Evolutionary conservation across 2,113 vertebrate species (phyloP).

Genomic region (Murina feae): DNA sequence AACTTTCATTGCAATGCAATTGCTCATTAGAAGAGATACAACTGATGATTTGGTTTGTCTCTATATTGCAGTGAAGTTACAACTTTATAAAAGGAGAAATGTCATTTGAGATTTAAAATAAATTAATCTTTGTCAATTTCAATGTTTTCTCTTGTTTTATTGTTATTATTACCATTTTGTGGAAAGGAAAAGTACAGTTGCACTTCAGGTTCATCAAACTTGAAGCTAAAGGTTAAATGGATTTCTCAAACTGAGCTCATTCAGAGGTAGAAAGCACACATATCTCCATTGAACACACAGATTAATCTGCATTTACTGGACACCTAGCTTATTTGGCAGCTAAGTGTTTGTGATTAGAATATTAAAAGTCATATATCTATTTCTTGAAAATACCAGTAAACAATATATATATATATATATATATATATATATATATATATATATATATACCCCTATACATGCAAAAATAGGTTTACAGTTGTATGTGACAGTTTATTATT

Average conservation of each 20-base stretch:
- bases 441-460: neutral
- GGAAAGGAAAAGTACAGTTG: constrained; percentile 58
- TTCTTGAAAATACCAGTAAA: neutral
- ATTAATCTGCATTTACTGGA: constrained; percentile 21
- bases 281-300: neutral
- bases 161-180: constrained; percentile 62
- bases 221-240: constrained; percentile 76
- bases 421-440: neutral
- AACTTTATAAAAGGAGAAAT: constrained; percentile 72
- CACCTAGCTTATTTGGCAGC: neutral
- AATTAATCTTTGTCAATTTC: constrained; percentile 71
- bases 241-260: constrained; percentile 61
- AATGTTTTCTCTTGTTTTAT: constrained; percentile 72
- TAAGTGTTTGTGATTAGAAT: constrained; percentile 28
- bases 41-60: constrained; percentile 52
- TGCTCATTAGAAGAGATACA: constrained; percentile 44
- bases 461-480: neutral
- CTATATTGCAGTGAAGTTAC: constrained; percentile 40
- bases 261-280: neutral
- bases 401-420: neutral
- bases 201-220: constrained; percentile 65
- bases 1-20: neutral
- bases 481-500: neutral
- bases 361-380: neutral
- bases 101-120: constrained; percentile 69